These are phyloP conservation scores for Limnephilus rhombicus DNA, from an alignment of 2,888 invertebrate species.

Conservation along the genomic window DNA sequence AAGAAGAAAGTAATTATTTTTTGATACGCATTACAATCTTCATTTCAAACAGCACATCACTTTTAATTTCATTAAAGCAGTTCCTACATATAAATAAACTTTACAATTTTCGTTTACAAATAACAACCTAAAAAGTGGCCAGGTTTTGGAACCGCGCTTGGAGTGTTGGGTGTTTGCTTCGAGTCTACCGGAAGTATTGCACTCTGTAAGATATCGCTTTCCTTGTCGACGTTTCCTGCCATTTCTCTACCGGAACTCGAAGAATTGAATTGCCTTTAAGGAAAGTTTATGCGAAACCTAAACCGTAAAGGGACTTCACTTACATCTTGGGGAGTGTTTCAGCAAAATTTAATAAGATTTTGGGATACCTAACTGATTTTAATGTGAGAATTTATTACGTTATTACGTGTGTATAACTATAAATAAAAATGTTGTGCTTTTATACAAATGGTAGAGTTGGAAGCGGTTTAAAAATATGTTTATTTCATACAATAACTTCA, in stretches of 20 bases:
- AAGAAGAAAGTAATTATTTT: background rate
- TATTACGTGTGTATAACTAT: no score
- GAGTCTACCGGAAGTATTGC: conserved; percentile 35
- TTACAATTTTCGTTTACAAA: background rate
- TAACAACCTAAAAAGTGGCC: background rate
- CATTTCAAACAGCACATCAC: background rate
- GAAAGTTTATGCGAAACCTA: background rate
- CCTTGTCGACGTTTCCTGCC: background rate
- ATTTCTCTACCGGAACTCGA: background rate
- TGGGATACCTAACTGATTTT: no score
- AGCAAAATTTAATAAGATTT: background rate
- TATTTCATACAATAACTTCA: no score
- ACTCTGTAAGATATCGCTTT: conserved; percentile 1
- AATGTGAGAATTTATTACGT: no score
- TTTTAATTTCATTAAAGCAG: background rate
- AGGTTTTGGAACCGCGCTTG: background rate
- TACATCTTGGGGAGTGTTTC: background rate
- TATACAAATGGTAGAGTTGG: no score
- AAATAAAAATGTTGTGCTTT: no score
- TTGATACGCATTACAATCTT: no score
- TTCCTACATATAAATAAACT: no score
- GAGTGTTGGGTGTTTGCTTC: background rate
- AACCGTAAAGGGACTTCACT: background rate
- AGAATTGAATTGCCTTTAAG: background rate
- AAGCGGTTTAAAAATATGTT: no score